Percentiles rank a stretch among this genome's conserved stretches.
Conservation (phyloP, 2,797 vertebrate species). For the Threskiornis aethiopicus region DNA sequence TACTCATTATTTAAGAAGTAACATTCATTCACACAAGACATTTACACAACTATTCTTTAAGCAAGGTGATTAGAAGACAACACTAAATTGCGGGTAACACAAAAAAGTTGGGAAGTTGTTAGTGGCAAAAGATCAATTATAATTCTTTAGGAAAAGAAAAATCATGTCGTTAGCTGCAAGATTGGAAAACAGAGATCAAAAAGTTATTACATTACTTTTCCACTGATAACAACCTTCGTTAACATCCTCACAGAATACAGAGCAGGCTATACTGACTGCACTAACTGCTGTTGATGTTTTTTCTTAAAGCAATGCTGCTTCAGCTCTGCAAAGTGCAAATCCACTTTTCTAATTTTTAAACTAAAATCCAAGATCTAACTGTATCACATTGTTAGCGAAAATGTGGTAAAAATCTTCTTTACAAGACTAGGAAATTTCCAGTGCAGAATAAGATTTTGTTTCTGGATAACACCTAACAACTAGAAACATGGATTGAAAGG, state of each 20-base stretch:
- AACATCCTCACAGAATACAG: neutral
- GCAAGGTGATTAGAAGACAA: neutral
- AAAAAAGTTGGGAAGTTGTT: neutral
- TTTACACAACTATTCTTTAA: neutral
- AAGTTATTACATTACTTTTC: neutral
- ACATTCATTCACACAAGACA: neutral
- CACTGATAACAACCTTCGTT: neutral
- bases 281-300: neutral
- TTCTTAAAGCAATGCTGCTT: neutral
- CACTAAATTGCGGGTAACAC: neutral
- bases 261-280: neutral
- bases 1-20: neutral
- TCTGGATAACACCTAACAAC: conserved; percentile 11
- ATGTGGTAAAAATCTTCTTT: neutral
- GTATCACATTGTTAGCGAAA: neutral
- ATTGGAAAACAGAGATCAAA: neutral
- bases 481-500: neutral
- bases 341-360: neutral
- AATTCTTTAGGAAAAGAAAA: neutral
- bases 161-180: neutral
- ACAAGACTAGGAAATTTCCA: conserved; percentile 17
- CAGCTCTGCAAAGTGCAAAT: neutral
- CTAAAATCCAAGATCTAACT: neutral
- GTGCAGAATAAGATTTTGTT: neutral
- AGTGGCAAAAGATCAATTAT: neutral